Conservation (phyloP, 2,113 vertebrate species). For the Sus scrofa region T2T-Sscrofa CM000812.6:193899001-193899500, state of each 20-base stretch:
- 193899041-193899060: no score
- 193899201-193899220: slow-evolving; percentile 33
- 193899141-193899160: no score
- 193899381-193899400: neutral
- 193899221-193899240: slow-evolving; percentile 17
- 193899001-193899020: no score
- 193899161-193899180: no score
- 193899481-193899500: neutral
- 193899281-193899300: slow-evolving; percentile 43
- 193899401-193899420: neutral
- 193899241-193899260: neutral
- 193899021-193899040: no score
- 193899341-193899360: no score
- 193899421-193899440: neutral
- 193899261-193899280: slow-evolving; percentile 15
- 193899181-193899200: no score
- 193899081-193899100: no score
- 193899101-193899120: no score
- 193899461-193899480: neutral
- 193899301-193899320: slow-evolving; percentile 30
- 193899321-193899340: neutral
- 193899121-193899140: no score
- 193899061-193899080: no score
- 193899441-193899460: no score
- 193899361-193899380: neutral